Percentiles rank a stretch among this genome's conserved stretches.
These are phyloP conservation scores for Notoglanidium macrostoma DNA, from an alignment of 2,797 vertebrate genomes.

Conservation along the genomic window DNA sequence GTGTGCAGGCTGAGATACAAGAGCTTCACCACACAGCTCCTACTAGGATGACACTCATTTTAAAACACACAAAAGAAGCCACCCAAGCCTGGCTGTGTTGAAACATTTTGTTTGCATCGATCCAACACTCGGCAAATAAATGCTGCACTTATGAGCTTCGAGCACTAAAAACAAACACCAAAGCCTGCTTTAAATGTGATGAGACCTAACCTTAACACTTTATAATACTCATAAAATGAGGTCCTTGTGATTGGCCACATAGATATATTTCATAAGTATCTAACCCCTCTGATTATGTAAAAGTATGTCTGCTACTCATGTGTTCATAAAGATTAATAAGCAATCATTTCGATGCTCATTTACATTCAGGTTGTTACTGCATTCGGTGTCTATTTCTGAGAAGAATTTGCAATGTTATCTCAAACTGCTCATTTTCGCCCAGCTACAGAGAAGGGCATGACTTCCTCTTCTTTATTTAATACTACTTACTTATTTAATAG, in stretches of 20 bases:
- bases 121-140: neutral
- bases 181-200: neutral
- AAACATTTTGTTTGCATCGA: neutral
- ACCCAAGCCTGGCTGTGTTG: neutral
- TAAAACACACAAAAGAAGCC: slow-evolving; percentile 19
- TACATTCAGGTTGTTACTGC: neutral
- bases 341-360: neutral
- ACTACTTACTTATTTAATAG: neutral
- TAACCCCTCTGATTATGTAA: neutral
- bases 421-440: neutral
- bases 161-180: neutral
- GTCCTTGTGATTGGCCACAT: neutral
- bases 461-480: neutral
- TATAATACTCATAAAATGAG: neutral
- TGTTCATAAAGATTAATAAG: neutral
- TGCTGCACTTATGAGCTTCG: neutral
- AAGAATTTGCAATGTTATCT: neutral
- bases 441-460: neutral
- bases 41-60: slow-evolving; percentile 54
- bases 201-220: neutral
- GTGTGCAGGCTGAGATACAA: slow-evolving; percentile 42
- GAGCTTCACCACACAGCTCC: slow-evolving; percentile 37
- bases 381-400: neutral
- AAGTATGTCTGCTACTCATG: neutral
- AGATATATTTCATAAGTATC: neutral